These are phyloP conservation scores for Yponomeuta cagnagella DNA, from an alignment of 2,888 invertebrate genomes.

Conservation along the genomic window DNA sequence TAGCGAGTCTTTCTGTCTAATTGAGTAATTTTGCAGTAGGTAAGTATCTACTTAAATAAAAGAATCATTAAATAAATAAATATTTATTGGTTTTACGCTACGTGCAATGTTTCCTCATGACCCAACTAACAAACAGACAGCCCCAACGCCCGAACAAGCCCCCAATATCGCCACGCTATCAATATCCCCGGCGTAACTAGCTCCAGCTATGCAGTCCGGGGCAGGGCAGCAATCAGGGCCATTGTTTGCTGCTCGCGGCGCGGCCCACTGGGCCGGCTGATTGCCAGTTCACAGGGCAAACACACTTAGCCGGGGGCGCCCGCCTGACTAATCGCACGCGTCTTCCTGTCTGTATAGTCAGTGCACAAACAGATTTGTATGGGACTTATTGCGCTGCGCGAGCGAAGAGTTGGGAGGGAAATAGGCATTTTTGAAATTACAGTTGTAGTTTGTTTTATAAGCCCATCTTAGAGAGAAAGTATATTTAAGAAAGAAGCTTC, in stretches of 20 bases:
- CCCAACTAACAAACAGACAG: too few species aligned
- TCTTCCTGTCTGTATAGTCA: background rate
- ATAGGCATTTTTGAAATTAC: too few species aligned
- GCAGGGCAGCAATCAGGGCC: background rate
- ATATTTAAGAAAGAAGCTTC: too few species aligned
- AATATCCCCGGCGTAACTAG: background rate
- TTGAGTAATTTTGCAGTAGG: too few species aligned
- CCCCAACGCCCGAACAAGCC: background rate
- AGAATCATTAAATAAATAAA: too few species aligned
- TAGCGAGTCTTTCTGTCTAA: too few species aligned
- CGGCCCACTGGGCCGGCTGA: background rate
- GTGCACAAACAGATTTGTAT: background rate
- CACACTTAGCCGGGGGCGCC: background rate
- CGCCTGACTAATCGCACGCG: background rate
- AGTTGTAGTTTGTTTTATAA: too few species aligned
- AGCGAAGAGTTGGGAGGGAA: too few species aligned
- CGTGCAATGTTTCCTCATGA: background rate
- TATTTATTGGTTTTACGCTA: too few species aligned
- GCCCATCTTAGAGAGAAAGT: too few species aligned
- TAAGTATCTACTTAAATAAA: too few species aligned
- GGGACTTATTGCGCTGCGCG: too few species aligned
- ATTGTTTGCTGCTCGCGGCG: background rate
- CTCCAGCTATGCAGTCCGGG: background rate
- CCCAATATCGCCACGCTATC: background rate
- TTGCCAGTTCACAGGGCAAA: slow-evolving; percentile 2